These are phyloP conservation scores for Hydra vulgaris DNA, from an alignment of 30 jellyfish, hydroid and myxozoan genomes.

Conservation along the genomic window DNA sequence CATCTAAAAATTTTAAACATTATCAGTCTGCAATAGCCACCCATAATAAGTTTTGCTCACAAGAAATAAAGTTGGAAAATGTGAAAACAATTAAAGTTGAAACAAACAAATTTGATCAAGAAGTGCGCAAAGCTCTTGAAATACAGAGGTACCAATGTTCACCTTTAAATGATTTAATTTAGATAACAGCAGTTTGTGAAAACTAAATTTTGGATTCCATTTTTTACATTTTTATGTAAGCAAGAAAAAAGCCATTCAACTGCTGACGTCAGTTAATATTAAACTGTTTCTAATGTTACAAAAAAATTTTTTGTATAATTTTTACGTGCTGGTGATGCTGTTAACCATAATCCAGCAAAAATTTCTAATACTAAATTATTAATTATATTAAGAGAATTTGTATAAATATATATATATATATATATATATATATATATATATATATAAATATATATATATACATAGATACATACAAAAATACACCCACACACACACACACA, in stretches of 20 bases:
- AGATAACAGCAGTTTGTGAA: background rate
- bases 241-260: background rate
- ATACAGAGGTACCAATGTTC: background rate
- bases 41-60: background rate
- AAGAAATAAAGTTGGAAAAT: background rate
- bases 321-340: too few relatives aligned
- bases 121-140: slow-evolving; percentile 2
- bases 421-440: too few relatives aligned
- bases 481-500: too few relatives aligned
- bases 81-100: background rate
- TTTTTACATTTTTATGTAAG: background rate
- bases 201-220: background rate
- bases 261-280: too few relatives aligned
- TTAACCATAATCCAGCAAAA: too few relatives aligned
- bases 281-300: too few relatives aligned
- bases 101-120: background rate
- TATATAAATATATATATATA: too few relatives aligned
- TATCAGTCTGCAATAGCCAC: background rate
- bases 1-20: background rate
- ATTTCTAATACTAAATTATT: too few relatives aligned
- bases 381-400: too few relatives aligned
- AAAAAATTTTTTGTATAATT: too few relatives aligned
- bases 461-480: too few relatives aligned
- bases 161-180: background rate
- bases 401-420: too few relatives aligned